These are phyloP conservation scores for Cantharis rufa DNA, from an alignment of 2,888 invertebrate species.

Conservation along the genomic window DNA sequence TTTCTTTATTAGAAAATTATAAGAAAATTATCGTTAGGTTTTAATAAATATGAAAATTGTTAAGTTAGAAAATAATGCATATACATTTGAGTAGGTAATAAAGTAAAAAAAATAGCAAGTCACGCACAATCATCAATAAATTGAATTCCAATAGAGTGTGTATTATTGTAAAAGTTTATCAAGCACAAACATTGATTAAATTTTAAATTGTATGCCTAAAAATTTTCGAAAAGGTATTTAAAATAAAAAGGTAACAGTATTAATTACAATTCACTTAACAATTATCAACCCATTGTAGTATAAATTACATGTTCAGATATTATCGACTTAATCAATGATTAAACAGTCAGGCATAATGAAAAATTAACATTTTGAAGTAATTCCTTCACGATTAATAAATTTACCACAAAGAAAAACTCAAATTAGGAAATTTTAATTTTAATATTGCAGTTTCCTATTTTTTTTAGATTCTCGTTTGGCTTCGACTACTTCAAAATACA, in stretches of 20 bases:
- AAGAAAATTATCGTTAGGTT: neutral
- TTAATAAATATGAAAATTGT: neutral
- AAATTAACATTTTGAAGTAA: neutral
- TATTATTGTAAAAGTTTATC: neutral
- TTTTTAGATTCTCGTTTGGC: neutral
- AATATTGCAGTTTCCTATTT: neutral
- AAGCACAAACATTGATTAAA: neutral
- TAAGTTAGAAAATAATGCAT: neutral
- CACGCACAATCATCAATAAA: neutral
- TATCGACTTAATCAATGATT: neutral
- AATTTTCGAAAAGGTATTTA: neutral
- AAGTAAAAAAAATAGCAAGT: neutral
- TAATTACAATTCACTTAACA: neutral
- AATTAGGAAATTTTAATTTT: neutral
- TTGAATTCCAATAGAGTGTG: neutral
- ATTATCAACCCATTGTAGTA: neutral
- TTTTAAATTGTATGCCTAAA: neutral
- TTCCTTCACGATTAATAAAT: neutral
- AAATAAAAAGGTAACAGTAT: neutral
- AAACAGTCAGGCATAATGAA: neutral
- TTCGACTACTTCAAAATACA: conserved; percentile 10
- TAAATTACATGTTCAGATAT: neutral
- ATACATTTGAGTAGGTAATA: neutral
- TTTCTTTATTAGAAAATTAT: no score
- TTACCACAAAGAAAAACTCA: no score